Evolutionary conservation across 2,797 vertebrate genomes (phyloP), one percentile per base, ranked within the genome.

Genomic region (Hemitrygon akajei): DNA sequence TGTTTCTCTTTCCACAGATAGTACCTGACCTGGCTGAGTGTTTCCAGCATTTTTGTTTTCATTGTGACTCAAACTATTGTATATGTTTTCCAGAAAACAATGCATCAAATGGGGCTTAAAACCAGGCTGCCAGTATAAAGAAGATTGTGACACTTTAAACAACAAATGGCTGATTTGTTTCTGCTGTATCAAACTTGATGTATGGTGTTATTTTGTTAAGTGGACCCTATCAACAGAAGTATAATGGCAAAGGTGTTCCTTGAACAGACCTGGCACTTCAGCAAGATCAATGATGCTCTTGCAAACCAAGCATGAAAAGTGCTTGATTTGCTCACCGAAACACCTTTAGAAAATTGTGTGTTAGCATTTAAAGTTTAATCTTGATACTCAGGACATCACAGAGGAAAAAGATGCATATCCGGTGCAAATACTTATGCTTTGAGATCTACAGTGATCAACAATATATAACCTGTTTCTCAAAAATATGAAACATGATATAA

Each of bases 271-370:
- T 69, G 63, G 63, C 63, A n/a, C 63, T 69, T 89, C 63, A 89
- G 34, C 86, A 89, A n/a, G 37, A 89, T 89, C 86, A 89, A 66
- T 69, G 60, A 20, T 25, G n/a, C 37, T 69, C 60, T 69, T 89
- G 37, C 86, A 69, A 89, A 69, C 86, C 86, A 89, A 89, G 60
- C 86, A 89, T 89, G n/a, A 69, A 69, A 69, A 89, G 63, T 69
- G 86, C 86, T 37, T 69, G 86, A 89, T 89, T 89, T 89, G 86
- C 60, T 66, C 86, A 66, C 16, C 18, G 20, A 89, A 37, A 66
- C 86, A 89, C 10, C 7, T 66, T 20, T 18, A 66, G 86, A 66
- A 89, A 89, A 22, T 86, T 11, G n/a, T 60, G 82, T 63, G 82
- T 86, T 86, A n/a, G 82, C 82, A 86, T 86, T 86, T n/a, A 86